These are phyloP conservation scores for Epsilonema sp. DNA, from an alignment of 2,888 invertebrate species.

Conservation along the genomic window DNA sequence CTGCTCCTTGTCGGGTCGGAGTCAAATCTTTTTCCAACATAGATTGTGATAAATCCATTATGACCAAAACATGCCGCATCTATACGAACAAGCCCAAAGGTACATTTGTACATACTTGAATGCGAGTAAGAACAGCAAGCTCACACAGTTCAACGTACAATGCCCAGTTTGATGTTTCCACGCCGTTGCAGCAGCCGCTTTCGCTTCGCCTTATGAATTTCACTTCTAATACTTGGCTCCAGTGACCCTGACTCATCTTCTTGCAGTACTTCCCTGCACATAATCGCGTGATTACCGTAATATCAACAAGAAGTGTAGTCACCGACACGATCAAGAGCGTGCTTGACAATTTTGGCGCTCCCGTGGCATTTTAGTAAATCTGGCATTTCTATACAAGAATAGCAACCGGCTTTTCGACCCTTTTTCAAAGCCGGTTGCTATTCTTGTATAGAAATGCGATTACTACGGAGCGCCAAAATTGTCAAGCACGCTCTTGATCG, in stretches of 20 bases:
- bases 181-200: slow-evolving; percentile 33
- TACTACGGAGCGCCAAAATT: too few relatives aligned
- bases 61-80: slow-evolving; percentile 85
- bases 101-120: slow-evolving; percentile 10
- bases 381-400: too few relatives aligned
- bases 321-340: too few relatives aligned
- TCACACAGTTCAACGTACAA: slow-evolving; percentile 34
- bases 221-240: slow-evolving; percentile 69
- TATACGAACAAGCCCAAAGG: too few relatives aligned
- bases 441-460: too few relatives aligned
- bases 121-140: background rate
- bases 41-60: slow-evolving; percentile 76
- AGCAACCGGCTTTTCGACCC: too few relatives aligned
- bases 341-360: too few relatives aligned
- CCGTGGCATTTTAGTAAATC: too few relatives aligned
- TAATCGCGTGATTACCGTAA: background rate
- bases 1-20: slow-evolving; percentile 67
- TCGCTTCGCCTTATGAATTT: slow-evolving; percentile 68
- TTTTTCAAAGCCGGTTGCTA: too few relatives aligned
- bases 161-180: slow-evolving; percentile 62
- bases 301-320: too few relatives aligned
- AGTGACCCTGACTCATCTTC: slow-evolving; percentile 85
- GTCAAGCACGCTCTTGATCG: too few relatives aligned
- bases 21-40: slow-evolving; percentile 88
- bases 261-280: slow-evolving; percentile 58